A percentile compares a stretch with the other conserved stretches of the same genome.
phyloP scores from a whole-genome alignment of 2,797 vertebrate species.

The Chelon labrosus region DNA sequence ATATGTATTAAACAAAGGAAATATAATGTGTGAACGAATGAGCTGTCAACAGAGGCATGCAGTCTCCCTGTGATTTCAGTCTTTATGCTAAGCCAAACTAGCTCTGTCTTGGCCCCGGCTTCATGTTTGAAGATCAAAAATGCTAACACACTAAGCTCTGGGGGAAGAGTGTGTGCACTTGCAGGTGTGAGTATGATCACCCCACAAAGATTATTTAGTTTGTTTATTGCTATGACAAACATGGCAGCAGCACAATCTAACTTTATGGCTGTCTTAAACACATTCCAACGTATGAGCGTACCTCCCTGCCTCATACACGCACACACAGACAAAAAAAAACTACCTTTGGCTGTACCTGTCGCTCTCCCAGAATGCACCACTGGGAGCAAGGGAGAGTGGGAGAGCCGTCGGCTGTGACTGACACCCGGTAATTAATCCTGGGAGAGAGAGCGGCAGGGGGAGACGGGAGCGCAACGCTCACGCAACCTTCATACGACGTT shows the following conservation, averaged over 20 bases:
- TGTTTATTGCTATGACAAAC: slow-evolving; percentile 50
- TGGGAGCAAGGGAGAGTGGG: slow-evolving; percentile 76
- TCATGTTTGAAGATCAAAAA: too few relatives aligned
- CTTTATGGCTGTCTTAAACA: slow-evolving; percentile 60
- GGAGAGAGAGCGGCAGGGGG: slow-evolving; percentile 56
- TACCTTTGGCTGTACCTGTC: slow-evolving; percentile 75
- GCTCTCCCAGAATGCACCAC: slow-evolving; percentile 72
- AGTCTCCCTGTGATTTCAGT: background rate
- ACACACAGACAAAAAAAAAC: slow-evolving; percentile 25
- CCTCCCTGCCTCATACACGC: slow-evolving; percentile 21
- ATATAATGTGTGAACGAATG: background rate
- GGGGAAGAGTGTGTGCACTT: background rate
- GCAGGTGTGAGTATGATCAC: background rate
- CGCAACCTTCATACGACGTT: slow-evolving; percentile 44
- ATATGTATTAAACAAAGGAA: background rate
- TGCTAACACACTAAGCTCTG: too few relatives aligned
- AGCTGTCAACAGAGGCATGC: background rate
- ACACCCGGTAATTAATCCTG: slow-evolving; percentile 81
- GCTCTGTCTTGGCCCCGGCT: too few relatives aligned
- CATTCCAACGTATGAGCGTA: slow-evolving; percentile 37
- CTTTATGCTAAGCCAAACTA: too few relatives aligned
- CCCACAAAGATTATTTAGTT: slow-evolving; percentile 24
- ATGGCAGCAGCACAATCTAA: slow-evolving; percentile 26
- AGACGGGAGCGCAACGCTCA: slow-evolving; percentile 28
- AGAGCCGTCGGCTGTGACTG: slow-evolving; percentile 81